Conservation (phyloP, 2,797 vertebrate species). For the Tokudaia tokunoshimensis region DNA sequence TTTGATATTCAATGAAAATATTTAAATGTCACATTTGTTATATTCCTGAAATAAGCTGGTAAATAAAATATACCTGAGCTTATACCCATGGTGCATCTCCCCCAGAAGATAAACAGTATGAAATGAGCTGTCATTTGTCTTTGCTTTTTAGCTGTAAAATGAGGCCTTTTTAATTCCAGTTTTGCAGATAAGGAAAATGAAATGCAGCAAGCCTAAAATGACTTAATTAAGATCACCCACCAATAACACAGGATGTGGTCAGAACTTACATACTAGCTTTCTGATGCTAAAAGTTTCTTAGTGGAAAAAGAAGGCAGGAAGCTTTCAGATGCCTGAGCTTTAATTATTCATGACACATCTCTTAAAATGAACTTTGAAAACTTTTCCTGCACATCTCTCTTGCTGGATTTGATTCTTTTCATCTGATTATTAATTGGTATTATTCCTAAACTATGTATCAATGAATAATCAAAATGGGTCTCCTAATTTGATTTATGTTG, state of each 20-base stretch:
- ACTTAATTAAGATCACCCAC: conserved; percentile 72
- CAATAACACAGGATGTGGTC: conserved; percentile 65
- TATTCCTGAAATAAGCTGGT: conserved; percentile 17
- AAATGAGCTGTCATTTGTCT: conserved; percentile 43
- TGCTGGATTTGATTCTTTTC: conserved; percentile 31
- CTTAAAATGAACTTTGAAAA: conserved; percentile 66
- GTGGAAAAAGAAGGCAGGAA: conserved; percentile 50
- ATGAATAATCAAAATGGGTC: background rate
- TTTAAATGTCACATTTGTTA: conserved; percentile 45
- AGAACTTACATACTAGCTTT: conserved; percentile 20
- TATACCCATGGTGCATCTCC: background rate
- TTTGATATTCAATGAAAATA: conserved; percentile 46
- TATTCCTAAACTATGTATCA: conserved; percentile 16
- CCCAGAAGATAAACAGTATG: background rate
- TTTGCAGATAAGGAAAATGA: conserved; percentile 74
- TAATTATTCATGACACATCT: conserved; percentile 43
- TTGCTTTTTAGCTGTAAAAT: conserved; percentile 54
- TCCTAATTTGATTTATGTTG: background rate
- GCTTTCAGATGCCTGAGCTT: conserved; percentile 47
- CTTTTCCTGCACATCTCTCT: conserved; percentile 6
- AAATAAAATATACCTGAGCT: conserved; percentile 7
- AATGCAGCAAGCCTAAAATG: conserved; percentile 62
- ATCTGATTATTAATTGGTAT: conserved; percentile 27
- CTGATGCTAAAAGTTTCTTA: background rate
- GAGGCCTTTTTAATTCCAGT: conserved; percentile 70